phyloP scores from a whole-genome alignment of 2,113 vertebrate species.

The Danio rerio region DNA sequence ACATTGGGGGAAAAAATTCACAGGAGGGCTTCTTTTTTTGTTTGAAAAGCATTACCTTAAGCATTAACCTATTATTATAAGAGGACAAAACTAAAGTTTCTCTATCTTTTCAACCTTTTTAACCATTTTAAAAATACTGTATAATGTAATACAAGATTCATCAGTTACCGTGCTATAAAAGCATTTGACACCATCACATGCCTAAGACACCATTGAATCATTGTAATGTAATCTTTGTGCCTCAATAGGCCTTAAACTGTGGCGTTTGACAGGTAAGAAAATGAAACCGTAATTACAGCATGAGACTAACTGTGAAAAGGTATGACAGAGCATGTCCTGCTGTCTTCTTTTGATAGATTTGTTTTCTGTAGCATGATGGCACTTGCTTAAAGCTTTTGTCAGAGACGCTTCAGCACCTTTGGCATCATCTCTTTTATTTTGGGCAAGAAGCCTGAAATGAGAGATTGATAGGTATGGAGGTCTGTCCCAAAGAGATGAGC shows the following conservation, averaged over 20 bases:
- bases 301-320: background rate
- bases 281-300: conserved; percentile 28
- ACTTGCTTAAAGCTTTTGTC: conserved; percentile 21
- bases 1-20: too few relatives aligned
- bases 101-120: too few relatives aligned
- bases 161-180: too few relatives aligned
- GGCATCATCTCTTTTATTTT: conserved; percentile 21
- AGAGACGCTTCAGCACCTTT: conserved; percentile 14
- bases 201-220: background rate
- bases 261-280: conserved; percentile 21
- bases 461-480: background rate
- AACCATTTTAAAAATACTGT: too few relatives aligned
- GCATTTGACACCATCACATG: too few relatives aligned
- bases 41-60: too few relatives aligned
- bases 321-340: background rate
- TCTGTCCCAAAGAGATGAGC: background rate
- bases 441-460: conserved; percentile 10
- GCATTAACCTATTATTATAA: too few relatives aligned
- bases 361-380: background rate
- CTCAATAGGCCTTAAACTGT: conserved; percentile 22
- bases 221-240: conserved; percentile 1
- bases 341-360: background rate
- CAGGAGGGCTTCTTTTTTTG: too few relatives aligned
- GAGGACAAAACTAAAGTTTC: too few relatives aligned
- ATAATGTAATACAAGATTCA: too few relatives aligned